Base-by-base conservation (phyloP, 2,888 invertebrate species). In the Idaea biselata region DNA sequence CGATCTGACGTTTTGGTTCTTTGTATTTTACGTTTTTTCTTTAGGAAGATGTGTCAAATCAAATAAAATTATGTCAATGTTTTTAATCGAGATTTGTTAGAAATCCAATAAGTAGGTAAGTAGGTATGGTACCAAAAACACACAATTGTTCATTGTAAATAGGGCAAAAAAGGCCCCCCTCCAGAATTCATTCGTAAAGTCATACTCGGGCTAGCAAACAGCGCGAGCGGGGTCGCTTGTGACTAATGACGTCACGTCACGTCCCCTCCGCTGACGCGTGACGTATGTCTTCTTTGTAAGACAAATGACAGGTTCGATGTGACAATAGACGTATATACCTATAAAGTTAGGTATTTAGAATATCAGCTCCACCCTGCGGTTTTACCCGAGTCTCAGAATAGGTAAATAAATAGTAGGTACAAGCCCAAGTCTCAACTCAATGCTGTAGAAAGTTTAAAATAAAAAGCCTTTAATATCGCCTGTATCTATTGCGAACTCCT, bases 191-290 rank as follows among this genome's bases (percentile, higher is more conserved):
- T 25, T 5, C 0, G 44, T 44, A 8, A 14, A 44, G 44, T 44
- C 44, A 44, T 14, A 44, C 44, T 44, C 44, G 44, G 11, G 44
- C 44, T 44, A 44, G 8, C 44, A 44, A 44, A 60, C 63, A 78
- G 76, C 69, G 73, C 66, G 71, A 78, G 76, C 69, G 73, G 66
- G 71, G 72, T 73, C 5, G 25, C 25, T 25, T 74, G 78, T 77
- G 84, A 85, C 72, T 82, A 80, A 86, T 84, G 86, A 82, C 82
- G 80, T 80, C 78, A 76, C 77, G 78, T 76, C 77, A 75, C 73
- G 61, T 60, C 59, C 65, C 65, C 62, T 63, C 65, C 63, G 58
- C 64, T 68, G 72, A 72, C 71, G 66, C 63, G 71, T 71, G 68
- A 70, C 70, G 71, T 70, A 66, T 65, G 70, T 71, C 68, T 67